Percentiles rank a stretch among this genome's conserved stretches.
Evolutionary conservation across 2,888 invertebrate genomes (phyloP).

Genomic region (Congeria kusceri): DNA sequence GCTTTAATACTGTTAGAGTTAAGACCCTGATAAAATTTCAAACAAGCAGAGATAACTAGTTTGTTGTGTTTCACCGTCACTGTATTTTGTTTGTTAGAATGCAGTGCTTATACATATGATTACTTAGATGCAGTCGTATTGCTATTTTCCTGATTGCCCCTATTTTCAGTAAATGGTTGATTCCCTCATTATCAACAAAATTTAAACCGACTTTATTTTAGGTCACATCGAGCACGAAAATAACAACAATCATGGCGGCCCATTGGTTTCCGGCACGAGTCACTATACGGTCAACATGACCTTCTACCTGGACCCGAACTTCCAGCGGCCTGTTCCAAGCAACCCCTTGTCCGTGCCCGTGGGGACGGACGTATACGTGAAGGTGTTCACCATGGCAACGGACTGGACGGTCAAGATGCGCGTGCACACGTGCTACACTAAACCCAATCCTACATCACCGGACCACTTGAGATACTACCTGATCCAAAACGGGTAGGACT

Average conservation of each 20-base stretch:
- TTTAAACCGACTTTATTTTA: too few species aligned
- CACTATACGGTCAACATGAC: constrained; percentile 53
- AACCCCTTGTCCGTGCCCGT: constrained; percentile 52
- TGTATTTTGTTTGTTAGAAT: too few species aligned
- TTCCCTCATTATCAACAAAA: too few species aligned
- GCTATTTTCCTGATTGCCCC: too few species aligned
- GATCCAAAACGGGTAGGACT: constrained; percentile 48
- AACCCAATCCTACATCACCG: constrained; percentile 29
- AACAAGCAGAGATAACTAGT: too few species aligned
- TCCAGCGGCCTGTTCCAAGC: constrained; percentile 31
- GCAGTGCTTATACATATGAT: too few species aligned
- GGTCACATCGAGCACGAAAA: constrained; percentile 3
- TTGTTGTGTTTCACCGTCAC: too few species aligned
- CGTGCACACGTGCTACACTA: constrained; percentile 55
- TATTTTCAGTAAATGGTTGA: too few species aligned
- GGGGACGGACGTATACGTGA: constrained; percentile 51
- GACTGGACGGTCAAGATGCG: constrained; percentile 56
- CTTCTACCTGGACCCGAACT: constrained; percentile 57
- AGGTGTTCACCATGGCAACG: constrained; percentile 44
- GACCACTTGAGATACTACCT: constrained; percentile 33
- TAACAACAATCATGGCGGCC: background rate
- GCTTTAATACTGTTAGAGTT: too few species aligned
- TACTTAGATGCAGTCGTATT: too few species aligned
- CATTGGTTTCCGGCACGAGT: constrained; percentile 21
- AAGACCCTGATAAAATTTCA: too few species aligned